phyloP scores from a whole-genome alignment of 2,888 invertebrate species.

The Chrysolina americana region DNA sequence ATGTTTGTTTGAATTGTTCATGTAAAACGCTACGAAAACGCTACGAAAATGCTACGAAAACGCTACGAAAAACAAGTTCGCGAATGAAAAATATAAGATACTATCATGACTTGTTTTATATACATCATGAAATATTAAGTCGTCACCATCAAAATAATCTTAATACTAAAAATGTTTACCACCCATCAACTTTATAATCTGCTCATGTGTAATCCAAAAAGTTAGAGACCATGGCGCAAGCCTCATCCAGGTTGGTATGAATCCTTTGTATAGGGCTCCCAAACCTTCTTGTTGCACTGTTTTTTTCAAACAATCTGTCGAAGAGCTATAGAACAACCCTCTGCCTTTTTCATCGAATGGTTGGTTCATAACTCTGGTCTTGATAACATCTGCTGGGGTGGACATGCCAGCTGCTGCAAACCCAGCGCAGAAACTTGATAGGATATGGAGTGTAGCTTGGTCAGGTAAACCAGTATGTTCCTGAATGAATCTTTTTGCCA shows the following conservation, averaged over 20 bases:
- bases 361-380: constrained; percentile 95
- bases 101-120: too few species aligned
- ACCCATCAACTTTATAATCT: constrained; percentile 78
- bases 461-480: constrained; percentile 77
- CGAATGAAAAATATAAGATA: too few species aligned
- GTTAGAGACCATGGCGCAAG: constrained; percentile 96
- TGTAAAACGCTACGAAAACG: too few species aligned
- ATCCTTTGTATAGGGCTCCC: constrained; percentile 90
- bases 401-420: constrained; percentile 89
- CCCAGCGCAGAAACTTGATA: constrained; percentile 85
- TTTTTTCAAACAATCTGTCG: constrained; percentile 88
- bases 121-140: too few species aligned
- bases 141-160: neutral
- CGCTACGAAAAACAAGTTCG: too few species aligned
- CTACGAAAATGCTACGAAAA: too few species aligned
- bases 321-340: constrained; percentile 81
- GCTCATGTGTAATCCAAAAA: constrained; percentile 94
- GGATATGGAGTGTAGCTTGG: constrained; percentile 80
- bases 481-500: constrained; percentile 84
- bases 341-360: constrained; percentile 81
- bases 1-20: too few species aligned
- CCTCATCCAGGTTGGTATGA: constrained; percentile 92
- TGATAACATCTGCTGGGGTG: constrained; percentile 93
- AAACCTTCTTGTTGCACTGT: constrained; percentile 90
- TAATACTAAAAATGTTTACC: constrained; percentile 53